A percentile compares a stretch with the other conserved stretches of the same genome.
phyloP scores from a whole-genome alignment of 2,113 vertebrate species.

The Chitala chitala region DNA sequence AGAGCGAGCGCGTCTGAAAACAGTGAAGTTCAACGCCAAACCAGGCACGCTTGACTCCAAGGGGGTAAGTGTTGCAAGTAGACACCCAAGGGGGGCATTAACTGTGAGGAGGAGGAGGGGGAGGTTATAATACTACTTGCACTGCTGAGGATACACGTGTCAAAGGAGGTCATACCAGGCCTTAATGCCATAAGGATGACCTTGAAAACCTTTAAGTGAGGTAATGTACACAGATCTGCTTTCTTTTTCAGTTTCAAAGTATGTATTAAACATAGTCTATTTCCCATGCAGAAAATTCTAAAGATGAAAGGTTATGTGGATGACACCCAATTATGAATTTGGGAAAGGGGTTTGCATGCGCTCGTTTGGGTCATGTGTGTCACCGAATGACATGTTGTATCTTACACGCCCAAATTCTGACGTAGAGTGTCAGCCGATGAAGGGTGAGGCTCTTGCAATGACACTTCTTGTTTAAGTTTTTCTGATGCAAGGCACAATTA shows the following conservation, averaged over 20 bases:
- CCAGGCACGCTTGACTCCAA: conserved; percentile 87
- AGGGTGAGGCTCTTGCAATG: neutral
- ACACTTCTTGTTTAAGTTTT: neutral
- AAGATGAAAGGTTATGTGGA: neutral
- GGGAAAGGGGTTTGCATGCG: too few species aligned
- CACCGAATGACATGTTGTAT: too few species aligned
- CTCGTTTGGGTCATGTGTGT: too few species aligned
- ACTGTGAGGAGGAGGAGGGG: neutral
- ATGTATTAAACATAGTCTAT: neutral
- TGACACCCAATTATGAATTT: too few species aligned
- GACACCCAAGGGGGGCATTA: neutral
- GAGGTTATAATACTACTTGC: neutral
- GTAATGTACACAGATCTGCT: too few species aligned
- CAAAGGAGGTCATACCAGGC: neutral
- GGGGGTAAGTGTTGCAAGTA: conserved; percentile 63
- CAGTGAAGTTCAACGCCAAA: conserved; percentile 93
- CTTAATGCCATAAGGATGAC: too few species aligned
- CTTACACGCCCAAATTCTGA: neutral
- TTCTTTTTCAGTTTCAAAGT: neutral
- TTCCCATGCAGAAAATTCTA: neutral
- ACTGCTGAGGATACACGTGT: neutral
- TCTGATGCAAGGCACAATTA: neutral
- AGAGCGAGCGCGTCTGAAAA: conserved; percentile 91
- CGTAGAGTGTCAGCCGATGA: neutral
- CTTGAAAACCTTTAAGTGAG: too few species aligned